A percentile compares a stretch with the other conserved stretches of the same genome.
Conservation (phyloP, 1,140 invertebrate species). For the Arctopsyche grandis region DNA sequence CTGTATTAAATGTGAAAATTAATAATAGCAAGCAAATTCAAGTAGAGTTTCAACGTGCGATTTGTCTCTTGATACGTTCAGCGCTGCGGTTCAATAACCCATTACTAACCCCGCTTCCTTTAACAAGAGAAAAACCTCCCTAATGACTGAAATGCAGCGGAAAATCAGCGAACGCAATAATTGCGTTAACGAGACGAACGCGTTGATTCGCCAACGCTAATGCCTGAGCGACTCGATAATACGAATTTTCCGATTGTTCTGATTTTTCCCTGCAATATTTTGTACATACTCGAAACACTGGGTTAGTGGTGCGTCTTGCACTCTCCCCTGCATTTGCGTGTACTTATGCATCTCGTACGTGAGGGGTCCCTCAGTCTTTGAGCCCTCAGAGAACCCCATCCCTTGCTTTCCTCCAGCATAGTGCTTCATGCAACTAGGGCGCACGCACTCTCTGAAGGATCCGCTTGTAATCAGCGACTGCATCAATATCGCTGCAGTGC, state of each 20-base stretch:
- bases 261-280: too few relatives aligned
- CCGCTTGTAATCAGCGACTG: conserved; percentile 4
- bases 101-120: too few relatives aligned
- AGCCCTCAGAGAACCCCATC: neutral
- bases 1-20: too few relatives aligned
- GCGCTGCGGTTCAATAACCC: too few relatives aligned
- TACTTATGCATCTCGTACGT: neutral
- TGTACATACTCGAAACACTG: neutral
- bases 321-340: neutral
- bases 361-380: neutral
- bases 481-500: conserved; percentile 25
- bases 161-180: neutral
- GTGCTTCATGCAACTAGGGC: conserved; percentile 30
- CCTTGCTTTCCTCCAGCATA: neutral
- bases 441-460: conserved; percentile 24
- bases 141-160: too few relatives aligned
- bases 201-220: neutral
- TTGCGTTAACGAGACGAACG: neutral
- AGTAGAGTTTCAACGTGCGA: too few relatives aligned
- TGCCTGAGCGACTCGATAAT: too few relatives aligned
- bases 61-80: neutral
- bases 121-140: neutral
- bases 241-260: too few relatives aligned
- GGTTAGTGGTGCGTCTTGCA: conserved; percentile 38
- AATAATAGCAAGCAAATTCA: too few relatives aligned